Conservation (phyloP, 2,113 vertebrate species). For the Antigone vipio region DNA sequence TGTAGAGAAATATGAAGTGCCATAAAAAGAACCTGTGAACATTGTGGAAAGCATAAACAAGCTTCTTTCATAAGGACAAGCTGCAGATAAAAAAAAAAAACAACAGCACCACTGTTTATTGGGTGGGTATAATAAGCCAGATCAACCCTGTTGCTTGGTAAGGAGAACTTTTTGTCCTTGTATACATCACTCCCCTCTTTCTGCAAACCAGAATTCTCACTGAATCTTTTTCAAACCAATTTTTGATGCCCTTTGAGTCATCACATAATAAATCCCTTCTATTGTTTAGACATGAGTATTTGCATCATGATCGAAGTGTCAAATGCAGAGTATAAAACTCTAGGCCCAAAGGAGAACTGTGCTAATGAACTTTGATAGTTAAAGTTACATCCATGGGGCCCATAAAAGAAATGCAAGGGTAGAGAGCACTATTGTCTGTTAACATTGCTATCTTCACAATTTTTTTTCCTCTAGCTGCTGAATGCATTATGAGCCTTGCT, state of each 20-base stretch:
- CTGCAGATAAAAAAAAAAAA: not conserved
- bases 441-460: not conserved
- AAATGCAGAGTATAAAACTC: not conserved
- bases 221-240: not conserved
- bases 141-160: not conserved
- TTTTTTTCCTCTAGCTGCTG: not conserved
- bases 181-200: not conserved
- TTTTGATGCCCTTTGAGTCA: not conserved
- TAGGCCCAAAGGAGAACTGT: not conserved
- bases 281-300: not conserved
- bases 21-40: not conserved
- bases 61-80: not conserved
- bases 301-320: not conserved
- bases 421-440: not conserved
- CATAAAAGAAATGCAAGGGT: not conserved
- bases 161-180: not conserved
- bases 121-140: not conserved
- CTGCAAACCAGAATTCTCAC: not conserved
- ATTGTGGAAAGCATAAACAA: slow-evolving; percentile 4
- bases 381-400: not conserved
- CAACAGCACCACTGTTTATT: not conserved
- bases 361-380: not conserved
- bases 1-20: not conserved
- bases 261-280: not conserved
- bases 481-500: not conserved